Base-by-base conservation (phyloP, 1,140 invertebrate genomes). In the Arctopsyche grandis region DNA sequence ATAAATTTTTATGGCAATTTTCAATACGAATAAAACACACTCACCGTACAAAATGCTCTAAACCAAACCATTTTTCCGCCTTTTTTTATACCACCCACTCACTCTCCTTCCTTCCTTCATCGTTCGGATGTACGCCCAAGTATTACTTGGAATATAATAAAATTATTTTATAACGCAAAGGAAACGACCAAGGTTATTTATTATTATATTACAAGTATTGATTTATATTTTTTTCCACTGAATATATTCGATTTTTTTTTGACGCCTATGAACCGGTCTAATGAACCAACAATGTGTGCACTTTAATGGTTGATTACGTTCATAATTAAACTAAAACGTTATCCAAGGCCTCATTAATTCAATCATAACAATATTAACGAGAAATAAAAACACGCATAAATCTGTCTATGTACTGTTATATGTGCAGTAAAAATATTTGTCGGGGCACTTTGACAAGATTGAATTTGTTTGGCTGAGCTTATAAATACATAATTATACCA, bases 1-100 rank as follows among this genome's bases (percentile, higher is more conserved):
- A 74, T 74, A 74, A 74, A 74, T 74, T 74, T 74, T 71, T 71
- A 71, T 71, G 38, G 29, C 69, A 71, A 74, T 74, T 74, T 74
- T 74, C 71, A 74, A 74, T 48, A 48, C 69, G 44, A 44, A 71
- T 71, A 71, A 71, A 71, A 71, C 29, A 24, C 38, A 24, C 69
- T 46, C 44, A 46, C 69, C 63, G 63, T 38, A 71, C 69, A 38
- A 71, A 71, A n/a, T 10, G 52, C 3, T 38, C 29, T 38, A 38
- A 66, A 22, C 24, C 48, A 12, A 26, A 26, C 5, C 29, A 24
- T 14, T 29, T 24, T 66, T 66, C 63, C 63, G 10, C 3, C 10
- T 16, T 14, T 52, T 52, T 14, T n/a, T 52, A 1, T 52, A 52
- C 48, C 48, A 52, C 16, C 48, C 12, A 52, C 10, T 52, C 3